Percentiles rank a stretch among this genome's conserved stretches.
phyloP scores from a whole-genome alignment of 1,140 invertebrate species.

The Panagrolaimus sp. region DNA sequence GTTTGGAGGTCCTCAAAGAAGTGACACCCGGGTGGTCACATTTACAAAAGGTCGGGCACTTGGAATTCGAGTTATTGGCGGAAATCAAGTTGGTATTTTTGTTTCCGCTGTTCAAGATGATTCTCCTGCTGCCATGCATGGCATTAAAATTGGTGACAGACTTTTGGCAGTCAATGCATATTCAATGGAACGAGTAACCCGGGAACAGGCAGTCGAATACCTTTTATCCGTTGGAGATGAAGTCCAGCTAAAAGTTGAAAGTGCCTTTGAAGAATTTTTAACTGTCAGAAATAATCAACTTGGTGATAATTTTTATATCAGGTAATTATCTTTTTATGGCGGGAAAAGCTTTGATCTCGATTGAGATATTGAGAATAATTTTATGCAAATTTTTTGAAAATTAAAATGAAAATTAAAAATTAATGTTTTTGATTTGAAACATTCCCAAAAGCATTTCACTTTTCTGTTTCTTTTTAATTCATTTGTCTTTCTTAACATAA shows the following conservation, averaged over 20 bases:
- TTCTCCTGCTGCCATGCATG: slow-evolving; percentile 86
- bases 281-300: slow-evolving; percentile 68
- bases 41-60: slow-evolving; percentile 68
- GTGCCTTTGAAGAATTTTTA: slow-evolving; percentile 70
- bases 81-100: slow-evolving; percentile 96
- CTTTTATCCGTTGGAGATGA: slow-evolving; percentile 88
- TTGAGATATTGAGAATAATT: no score
- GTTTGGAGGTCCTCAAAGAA: neutral
- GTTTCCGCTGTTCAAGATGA: slow-evolving; percentile 92
- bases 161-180: slow-evolving; percentile 76
- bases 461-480: no score
- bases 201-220: slow-evolving; percentile 92
- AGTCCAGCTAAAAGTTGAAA: slow-evolving; percentile 72
- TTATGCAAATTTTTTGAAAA: no score
- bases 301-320: slow-evolving; percentile 86
- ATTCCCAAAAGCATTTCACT: no score
- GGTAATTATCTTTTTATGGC: no score
- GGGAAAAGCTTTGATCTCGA: no score
- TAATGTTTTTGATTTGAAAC: no score
- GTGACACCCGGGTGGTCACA: slow-evolving; percentile 26
- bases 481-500: no score
- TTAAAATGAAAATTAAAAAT: no score
- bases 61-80: slow-evolving; percentile 87
- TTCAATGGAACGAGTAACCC: slow-evolving; percentile 88
- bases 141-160: slow-evolving; percentile 65